Evolutionary conservation across 2,888 invertebrate genomes (phyloP).

Genomic region (Eristalis pertinax): DNA sequence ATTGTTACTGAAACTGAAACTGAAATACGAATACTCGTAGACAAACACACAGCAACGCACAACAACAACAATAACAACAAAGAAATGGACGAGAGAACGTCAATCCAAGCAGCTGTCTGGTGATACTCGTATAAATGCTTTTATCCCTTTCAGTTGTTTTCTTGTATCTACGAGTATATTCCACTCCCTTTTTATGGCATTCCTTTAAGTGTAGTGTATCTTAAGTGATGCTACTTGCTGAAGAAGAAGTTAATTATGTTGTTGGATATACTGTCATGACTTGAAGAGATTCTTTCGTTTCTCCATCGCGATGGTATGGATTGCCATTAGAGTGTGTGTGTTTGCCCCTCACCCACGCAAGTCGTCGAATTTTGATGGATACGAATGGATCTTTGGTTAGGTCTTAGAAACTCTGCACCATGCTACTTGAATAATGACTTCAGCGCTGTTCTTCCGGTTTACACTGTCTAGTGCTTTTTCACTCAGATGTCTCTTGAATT

Average conservation of each 20-base stretch:
- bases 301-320: slow-evolving; percentile 12
- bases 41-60: neutral
- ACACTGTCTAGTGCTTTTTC: neutral
- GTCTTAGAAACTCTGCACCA: neutral
- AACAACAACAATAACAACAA: neutral
- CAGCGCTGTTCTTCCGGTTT: neutral
- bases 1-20: slow-evolving; percentile 2
- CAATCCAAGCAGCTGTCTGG: slow-evolving; percentile 62
- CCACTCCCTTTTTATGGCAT: slow-evolving; percentile 21
- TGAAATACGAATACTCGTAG: neutral
- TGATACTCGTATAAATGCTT: slow-evolving; percentile 59
- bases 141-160: slow-evolving; percentile 52
- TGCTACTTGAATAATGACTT: neutral
- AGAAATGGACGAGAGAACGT: slow-evolving; percentile 15
- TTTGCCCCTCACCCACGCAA: slow-evolving; percentile 1
- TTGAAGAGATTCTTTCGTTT: neutral
- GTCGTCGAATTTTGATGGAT: slow-evolving; percentile 35
- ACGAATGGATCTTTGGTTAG: slow-evolving; percentile 29
- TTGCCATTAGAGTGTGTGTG: slow-evolving; percentile 20
- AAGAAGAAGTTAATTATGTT: slow-evolving; percentile 44
- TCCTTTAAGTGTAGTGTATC: slow-evolving; percentile 29
- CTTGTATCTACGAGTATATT: neutral
- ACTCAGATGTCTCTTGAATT: neutral
- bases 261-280: slow-evolving; percentile 23
- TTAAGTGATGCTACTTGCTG: slow-evolving; percentile 32